Evolutionary conservation across 2,797 vertebrate genomes (phyloP).

Genomic region (Eospalax fontanierii): DNA sequence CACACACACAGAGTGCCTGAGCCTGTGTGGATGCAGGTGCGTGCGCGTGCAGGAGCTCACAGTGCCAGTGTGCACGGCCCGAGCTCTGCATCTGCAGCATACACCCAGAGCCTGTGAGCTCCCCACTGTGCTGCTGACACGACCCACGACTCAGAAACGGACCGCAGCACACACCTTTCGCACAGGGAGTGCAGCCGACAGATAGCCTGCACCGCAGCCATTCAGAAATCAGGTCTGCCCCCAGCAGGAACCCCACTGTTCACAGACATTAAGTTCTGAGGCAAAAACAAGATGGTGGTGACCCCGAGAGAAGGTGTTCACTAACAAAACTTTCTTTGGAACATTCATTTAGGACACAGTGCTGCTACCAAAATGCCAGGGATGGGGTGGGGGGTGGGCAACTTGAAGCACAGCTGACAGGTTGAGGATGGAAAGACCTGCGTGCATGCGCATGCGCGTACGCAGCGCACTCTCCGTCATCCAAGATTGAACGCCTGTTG

Average conservation of each 20-base stretch:
- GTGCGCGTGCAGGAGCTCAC: background rate
- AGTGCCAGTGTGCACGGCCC: accelerated
- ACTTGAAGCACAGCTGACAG: background rate
- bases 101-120: accelerated
- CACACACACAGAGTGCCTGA: accelerated
- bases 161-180: accelerated
- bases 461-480: no score
- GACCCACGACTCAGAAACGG: accelerated
- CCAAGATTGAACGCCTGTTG: no score
- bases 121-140: no score
- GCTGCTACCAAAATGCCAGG: no score
- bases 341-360: accelerated
- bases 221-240: background rate
- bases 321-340: no score
- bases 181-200: accelerated
- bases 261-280: background rate
- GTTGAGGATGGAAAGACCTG: no score
- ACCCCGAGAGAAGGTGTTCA: no score
- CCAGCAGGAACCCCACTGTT: accelerated
- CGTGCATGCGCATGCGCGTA: no score
- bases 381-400: background rate
- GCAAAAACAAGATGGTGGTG: accelerated
- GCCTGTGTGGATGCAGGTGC: accelerated
- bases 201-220: accelerated
- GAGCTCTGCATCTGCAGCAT: accelerated